Evolutionary conservation across 2,888 invertebrate species (phyloP).

Genomic region (Fragum whitleyi): DNA sequence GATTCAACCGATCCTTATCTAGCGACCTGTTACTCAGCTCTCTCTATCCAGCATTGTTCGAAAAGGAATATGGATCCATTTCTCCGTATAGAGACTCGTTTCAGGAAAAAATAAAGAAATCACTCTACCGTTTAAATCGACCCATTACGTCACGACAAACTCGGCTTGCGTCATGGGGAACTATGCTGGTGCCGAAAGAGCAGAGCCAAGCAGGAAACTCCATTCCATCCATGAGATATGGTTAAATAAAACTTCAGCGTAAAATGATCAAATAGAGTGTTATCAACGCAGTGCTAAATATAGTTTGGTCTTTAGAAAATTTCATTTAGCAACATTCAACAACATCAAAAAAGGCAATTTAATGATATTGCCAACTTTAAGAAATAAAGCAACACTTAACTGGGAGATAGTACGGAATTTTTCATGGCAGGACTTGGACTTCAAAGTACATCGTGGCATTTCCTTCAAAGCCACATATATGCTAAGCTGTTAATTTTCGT

Average conservation of each 20-base stretch:
- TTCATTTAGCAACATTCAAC: too few species aligned
- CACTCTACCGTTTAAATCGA: slow-evolving; percentile 35
- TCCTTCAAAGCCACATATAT: too few species aligned
- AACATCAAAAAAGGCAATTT: too few species aligned
- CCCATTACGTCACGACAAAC: slow-evolving; percentile 44
- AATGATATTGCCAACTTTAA: too few species aligned
- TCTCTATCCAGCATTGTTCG: slow-evolving; percentile 6
- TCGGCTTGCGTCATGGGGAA: slow-evolving; percentile 45
- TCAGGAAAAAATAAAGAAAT: slow-evolving; percentile 29
- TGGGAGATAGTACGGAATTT: too few species aligned
- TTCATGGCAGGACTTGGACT: too few species aligned
- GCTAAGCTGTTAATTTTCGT: too few species aligned
- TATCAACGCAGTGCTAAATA: too few species aligned
- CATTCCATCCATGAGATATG: slow-evolving; percentile 28
- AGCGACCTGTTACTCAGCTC: slow-evolving; percentile 13
- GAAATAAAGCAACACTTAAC: too few species aligned
- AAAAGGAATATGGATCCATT: background rate
- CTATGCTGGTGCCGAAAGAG: slow-evolving; percentile 36
- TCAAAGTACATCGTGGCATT: too few species aligned
- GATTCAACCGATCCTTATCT: slow-evolving; percentile 10
- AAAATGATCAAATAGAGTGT: too few species aligned
- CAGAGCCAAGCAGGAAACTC: slow-evolving; percentile 10
- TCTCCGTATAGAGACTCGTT: background rate
- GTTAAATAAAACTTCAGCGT: slow-evolving; percentile 9
- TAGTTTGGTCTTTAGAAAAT: too few species aligned